Base-by-base conservation (phyloP, 2,113 vertebrate genomes). In the Sorex fumeus region DNA sequence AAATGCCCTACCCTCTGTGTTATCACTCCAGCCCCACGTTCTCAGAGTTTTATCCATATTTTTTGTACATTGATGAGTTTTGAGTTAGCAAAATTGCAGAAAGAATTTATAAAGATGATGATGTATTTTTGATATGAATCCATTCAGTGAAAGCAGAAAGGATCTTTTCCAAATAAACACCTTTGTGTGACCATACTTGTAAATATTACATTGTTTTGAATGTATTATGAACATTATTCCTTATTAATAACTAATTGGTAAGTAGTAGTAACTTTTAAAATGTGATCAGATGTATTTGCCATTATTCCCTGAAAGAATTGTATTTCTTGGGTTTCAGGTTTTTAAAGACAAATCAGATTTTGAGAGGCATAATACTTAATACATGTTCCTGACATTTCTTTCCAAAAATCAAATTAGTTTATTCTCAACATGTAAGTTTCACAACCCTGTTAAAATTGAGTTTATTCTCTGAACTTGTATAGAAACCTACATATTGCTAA, bases 391-490 rank as follows among this genome's bases (percentile, higher is more conserved):
- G 93, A 84, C 91, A 93, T 96, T 94, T 95, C 91, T 93, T 92
- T 94, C 30, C 45, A 94, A 77, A 91, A 94, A 88, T 86, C 88
- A 93, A 94, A 89, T 93, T 92, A 95, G 88, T 94, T 93, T 96
- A 66, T 95, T 96, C 78, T 93, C 84, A 87, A 89, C 77, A 87
- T 92, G 36, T 15, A 96, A 86, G 62, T 88, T 95, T 95, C 81
- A 94, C 80, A 95, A 87, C 70, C 50, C 36, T 87, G 74, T 95
- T 91, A 90, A 96, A 94, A 88, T 60, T 78, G 69, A 94, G 77
- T 95, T 95, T 96, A 94, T 96, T 95, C 86, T 90, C 62, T 96
- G 86, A 96, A 96, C 93, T 95, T 95, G 76, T 93, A 89, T 9
- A 91, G 87, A 96, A 96, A 92, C 71, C 28, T 96, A 95, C 93